phyloP scores from a whole-genome alignment of 2,113 vertebrate species.

The Macroglossus sobrinus region DNA sequence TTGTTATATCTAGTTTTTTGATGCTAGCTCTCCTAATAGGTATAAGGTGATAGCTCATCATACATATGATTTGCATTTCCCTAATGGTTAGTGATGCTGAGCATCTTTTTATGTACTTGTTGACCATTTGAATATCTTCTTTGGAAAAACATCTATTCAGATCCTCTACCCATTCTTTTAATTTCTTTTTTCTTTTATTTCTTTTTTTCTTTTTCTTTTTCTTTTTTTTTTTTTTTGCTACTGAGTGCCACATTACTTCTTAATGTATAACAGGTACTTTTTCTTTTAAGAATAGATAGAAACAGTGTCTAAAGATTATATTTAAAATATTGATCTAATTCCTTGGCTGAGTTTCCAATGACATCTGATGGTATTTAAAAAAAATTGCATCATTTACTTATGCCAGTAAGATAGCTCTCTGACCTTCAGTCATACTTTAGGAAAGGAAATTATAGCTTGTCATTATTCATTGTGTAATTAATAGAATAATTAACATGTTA shows the following conservation, averaged over 20 bases:
- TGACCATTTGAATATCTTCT: neutral
- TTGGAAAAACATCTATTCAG: neutral
- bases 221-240: neutral
- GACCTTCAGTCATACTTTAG: conserved; percentile 54
- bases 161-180: neutral
- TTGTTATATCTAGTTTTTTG: neutral
- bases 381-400: neutral
- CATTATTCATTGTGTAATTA: conserved; percentile 63
- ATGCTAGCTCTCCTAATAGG: neutral
- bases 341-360: neutral
- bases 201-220: neutral
- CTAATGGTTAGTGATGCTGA: neutral
- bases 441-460: conserved; percentile 55
- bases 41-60: neutral
- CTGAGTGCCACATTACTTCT: neutral
- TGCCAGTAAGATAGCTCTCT: conserved; percentile 20
- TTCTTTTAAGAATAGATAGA: neutral
- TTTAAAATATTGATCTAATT: neutral
- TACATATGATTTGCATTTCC: neutral
- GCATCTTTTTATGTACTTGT: neutral
- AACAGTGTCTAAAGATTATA: neutral
- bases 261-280: neutral
- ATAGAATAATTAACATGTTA: conserved; percentile 62
- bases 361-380: neutral
- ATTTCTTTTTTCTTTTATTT: too few species aligned